phyloP scores from a whole-genome alignment of 2,113 vertebrate species.

The Himantopus leucocephalus region DNA sequence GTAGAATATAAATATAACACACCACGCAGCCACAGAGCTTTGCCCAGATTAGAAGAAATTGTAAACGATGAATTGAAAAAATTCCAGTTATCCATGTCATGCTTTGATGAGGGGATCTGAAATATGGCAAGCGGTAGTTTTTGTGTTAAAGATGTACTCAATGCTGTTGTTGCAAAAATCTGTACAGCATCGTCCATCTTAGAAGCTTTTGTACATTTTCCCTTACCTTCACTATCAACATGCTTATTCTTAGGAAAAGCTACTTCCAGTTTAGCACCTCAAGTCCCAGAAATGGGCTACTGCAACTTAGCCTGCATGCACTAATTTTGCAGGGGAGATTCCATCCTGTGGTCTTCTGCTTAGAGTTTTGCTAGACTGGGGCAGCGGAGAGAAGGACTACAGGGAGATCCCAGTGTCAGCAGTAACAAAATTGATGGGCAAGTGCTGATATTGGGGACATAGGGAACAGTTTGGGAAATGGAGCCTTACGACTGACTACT shows the following conservation, averaged over 20 bases:
- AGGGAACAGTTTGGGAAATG: background rate
- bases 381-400: background rate
- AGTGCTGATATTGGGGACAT: fast-evolving
- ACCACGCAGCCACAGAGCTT: background rate
- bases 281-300: background rate
- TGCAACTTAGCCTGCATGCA: background rate
- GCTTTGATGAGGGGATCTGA: background rate
- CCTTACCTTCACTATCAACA: background rate
- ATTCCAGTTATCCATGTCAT: background rate
- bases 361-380: background rate
- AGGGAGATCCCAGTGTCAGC: background rate
- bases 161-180: background rate
- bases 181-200: background rate
- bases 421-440: background rate
- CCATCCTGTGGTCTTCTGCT: background rate
- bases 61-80: background rate
- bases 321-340: background rate
- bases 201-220: background rate
- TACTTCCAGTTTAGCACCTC: background rate
- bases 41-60: background rate
- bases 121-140: background rate
- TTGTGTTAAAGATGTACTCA: background rate
- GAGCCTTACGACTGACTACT: background rate
- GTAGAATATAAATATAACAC: background rate
- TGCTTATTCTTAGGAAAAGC: background rate